A percentile compares a stretch with the other conserved stretches of the same genome.
phyloP scores from a whole-genome alignment of 2,888 invertebrate genomes.

The Balanococcus diminutus region DNA sequence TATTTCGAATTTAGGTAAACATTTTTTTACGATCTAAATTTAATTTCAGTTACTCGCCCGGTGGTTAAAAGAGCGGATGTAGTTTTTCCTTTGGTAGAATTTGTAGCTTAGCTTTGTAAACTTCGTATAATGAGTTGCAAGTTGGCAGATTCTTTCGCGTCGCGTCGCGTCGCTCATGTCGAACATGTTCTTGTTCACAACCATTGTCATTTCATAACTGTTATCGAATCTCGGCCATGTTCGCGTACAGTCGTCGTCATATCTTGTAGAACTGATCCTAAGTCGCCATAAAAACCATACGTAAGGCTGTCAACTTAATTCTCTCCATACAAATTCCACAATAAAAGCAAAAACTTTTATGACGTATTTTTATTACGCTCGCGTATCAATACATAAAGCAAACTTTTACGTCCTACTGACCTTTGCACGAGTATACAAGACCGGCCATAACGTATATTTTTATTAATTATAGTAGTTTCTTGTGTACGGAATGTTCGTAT shows the following conservation, averaged over 20 bases:
- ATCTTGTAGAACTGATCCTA: background rate
- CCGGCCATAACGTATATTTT: background rate
- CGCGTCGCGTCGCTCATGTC: too few species aligned
- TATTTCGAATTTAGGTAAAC: background rate
- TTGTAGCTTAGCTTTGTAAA: too few species aligned
- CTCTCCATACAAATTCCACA: background rate
- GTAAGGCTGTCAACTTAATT: constrained; percentile 4
- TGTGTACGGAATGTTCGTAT: too few species aligned
- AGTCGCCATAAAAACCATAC: constrained; percentile 16
- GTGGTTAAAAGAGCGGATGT: too few species aligned
- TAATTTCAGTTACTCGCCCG: background rate
- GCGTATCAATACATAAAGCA: background rate
- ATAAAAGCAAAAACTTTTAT: constrained; percentile 12
- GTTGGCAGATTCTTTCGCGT: background rate
- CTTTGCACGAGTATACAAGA: background rate
- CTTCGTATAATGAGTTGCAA: background rate
- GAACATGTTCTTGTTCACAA: background rate
- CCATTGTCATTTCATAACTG: background rate
- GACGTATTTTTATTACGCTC: background rate
- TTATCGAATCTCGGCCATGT: background rate
- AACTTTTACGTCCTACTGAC: constrained; percentile 10
- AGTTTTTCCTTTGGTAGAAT: too few species aligned
- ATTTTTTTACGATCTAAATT: background rate
- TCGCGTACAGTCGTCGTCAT: background rate
- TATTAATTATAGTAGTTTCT: background rate